Evolutionary conservation across 2,888 invertebrate genomes (phyloP).

Genomic region (Cryptus armator): DNA sequence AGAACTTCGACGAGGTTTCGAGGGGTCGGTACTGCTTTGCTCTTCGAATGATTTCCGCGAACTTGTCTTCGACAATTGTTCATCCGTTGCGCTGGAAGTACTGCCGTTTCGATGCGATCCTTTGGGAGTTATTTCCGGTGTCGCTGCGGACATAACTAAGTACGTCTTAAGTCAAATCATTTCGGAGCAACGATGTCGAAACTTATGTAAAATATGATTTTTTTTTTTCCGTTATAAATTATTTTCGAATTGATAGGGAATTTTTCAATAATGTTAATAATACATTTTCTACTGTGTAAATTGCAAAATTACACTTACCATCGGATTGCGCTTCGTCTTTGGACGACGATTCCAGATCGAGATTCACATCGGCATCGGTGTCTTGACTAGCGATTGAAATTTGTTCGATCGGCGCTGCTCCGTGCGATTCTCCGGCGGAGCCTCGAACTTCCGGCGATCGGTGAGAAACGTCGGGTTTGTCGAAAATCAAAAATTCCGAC

Average conservation of each 20-base stretch:
- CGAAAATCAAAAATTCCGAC: slow-evolving; percentile 69
- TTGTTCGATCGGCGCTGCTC: slow-evolving; percentile 29
- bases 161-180: background rate
- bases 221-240: background rate
- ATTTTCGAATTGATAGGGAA: background rate
- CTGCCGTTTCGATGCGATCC: slow-evolving; percentile 46
- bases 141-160: slow-evolving; percentile 9
- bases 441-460: slow-evolving; percentile 50
- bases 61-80: slow-evolving; percentile 38
- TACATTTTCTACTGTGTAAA: background rate
- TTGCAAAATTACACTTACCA: slow-evolving; percentile 70
- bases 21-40: slow-evolving; percentile 48
- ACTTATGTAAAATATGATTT: background rate
- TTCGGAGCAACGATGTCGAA: background rate
- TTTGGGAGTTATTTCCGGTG: slow-evolving; percentile 45
- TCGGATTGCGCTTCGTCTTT: slow-evolving; percentile 75
- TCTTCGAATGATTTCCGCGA: slow-evolving; percentile 61
- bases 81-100: slow-evolving; percentile 55
- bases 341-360: slow-evolving; percentile 76
- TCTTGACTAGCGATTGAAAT: slow-evolving; percentile 73
- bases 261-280: background rate
- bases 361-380: slow-evolving; percentile 78
- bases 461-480: slow-evolving; percentile 60
- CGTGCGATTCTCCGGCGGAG: slow-evolving; percentile 52
- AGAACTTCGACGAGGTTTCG: slow-evolving; percentile 47